Conservation (phyloP, 2,888 invertebrate genomes). For the Herminia tarsipennalis region DNA sequence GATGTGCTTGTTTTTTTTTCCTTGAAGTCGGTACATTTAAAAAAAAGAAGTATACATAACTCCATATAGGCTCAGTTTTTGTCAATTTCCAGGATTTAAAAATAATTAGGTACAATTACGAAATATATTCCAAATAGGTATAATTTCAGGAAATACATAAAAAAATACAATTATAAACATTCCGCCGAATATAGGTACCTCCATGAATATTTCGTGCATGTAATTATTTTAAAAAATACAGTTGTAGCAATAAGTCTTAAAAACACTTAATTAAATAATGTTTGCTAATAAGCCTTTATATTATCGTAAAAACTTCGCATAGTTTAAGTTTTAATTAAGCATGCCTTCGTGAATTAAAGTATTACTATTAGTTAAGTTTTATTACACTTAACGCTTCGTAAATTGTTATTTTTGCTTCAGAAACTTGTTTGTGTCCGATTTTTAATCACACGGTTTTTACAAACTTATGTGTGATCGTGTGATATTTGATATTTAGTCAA, state of each 20-base stretch:
- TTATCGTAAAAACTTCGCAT: constrained; percentile 36
- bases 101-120: too few relatives aligned
- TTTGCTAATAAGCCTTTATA: constrained; percentile 40
- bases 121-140: too few relatives aligned
- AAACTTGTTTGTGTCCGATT: constrained; percentile 4
- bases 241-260: constrained; percentile 36
- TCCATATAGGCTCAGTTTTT: too few relatives aligned
- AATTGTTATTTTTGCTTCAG: constrained; percentile 7
- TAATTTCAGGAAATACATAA: too few relatives aligned
- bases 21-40: too few relatives aligned
- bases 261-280: constrained; percentile 42
- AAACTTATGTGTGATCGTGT: background rate
- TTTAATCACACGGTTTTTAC: constrained; percentile 1
- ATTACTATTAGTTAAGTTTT: constrained; percentile 15
- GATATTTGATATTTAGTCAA: constrained; percentile 63
- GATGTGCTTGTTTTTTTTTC: too few relatives aligned
- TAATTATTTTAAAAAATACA: constrained; percentile 13
- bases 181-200: background rate
- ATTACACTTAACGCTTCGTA: constrained; percentile 4
- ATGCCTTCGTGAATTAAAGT: constrained; percentile 12
- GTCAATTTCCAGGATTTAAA: too few relatives aligned
- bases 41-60: too few relatives aligned
- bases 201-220: constrained; percentile 11
- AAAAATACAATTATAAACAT: constrained; percentile 4
- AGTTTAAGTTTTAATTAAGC: constrained; percentile 31